Base-by-base conservation (phyloP, 1,140 invertebrate genomes). In the Plutomurus gul region DNA sequence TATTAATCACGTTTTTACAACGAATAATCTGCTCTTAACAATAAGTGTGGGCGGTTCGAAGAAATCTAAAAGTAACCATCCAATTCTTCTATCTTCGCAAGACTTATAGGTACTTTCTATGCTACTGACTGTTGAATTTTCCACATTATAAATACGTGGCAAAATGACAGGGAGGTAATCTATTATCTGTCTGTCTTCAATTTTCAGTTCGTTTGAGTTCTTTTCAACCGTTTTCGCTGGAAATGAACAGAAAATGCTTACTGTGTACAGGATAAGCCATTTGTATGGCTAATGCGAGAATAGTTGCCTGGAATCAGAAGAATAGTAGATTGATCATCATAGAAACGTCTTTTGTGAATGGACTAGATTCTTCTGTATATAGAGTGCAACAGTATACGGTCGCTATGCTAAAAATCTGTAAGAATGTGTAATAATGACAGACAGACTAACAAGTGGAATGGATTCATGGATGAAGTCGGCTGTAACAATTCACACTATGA, bases 181-280 rank as follows among this genome's bases (percentile, higher is more conserved):
- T 51, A 22, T 51, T 51, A 51, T 51, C 47, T 22, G 47, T 51
- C 47, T 51, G 47, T 51, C 47, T 51, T 51, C 47, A 51, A 51
- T 51, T 51, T 51, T 22, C 47, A 18, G 47, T 51, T 51, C 25
- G 47, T 51, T 51, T 22, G 47, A 51, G 47, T 51, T 51, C 20
- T 51, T n/a, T 51, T 51, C 47, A 51, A 51, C 18, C 47, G 25
- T 22, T 51, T 51, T 51, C 18, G 25, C 18, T 51, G 47, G 25
- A 51, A 11, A 51, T 51, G 47, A 22, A n/a, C n/a, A 51, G 47
- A 20, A 51, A 51, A 51, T 22, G 18, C 25, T 51, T 18, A 51
- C 25, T 51, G 47, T 51, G 18, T 51, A 51, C 25, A 51, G 25
- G 47, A 51, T 22, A 51, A 51, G 47, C 25, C 47, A 51, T 51